phyloP scores from a whole-genome alignment of 2,797 vertebrate genomes.

The Aotus griseimembra region DNA sequence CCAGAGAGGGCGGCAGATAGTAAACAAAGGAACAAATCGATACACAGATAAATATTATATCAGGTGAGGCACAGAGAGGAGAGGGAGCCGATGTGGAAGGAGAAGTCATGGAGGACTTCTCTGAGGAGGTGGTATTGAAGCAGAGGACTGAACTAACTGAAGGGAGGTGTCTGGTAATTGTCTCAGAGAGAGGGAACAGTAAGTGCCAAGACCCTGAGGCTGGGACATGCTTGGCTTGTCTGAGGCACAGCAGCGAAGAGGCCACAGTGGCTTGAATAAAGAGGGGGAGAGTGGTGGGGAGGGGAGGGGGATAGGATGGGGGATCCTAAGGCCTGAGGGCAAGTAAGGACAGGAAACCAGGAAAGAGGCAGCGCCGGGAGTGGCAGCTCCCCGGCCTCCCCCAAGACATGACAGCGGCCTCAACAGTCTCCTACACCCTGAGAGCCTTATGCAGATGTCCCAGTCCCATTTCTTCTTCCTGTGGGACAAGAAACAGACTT shows the following conservation, averaged over 20 bases:
- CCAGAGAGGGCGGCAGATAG: neutral
- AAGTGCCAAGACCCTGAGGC: neutral
- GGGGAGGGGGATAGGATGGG: neutral
- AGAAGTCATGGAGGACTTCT: neutral
- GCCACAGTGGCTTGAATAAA: neutral
- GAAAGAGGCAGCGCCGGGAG: neutral
- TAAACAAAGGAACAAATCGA: neutral
- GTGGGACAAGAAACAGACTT: neutral
- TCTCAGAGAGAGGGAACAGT: neutral
- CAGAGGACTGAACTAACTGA: neutral
- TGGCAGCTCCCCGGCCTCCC: neutral
- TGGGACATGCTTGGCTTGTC: neutral
- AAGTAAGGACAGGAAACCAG: neutral
- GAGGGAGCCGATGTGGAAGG: neutral
- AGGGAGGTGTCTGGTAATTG: neutral
- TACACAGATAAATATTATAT: neutral
- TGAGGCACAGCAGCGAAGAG: neutral
- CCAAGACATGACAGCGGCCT: neutral
- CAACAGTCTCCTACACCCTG: rapidly evolving
- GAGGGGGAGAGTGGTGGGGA: neutral
- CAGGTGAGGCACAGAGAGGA: neutral
- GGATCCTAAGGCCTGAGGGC: neutral
- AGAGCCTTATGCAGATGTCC: neutral
- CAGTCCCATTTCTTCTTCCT: neutral
- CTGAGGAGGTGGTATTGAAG: neutral